Base-by-base conservation (phyloP, 2,888 invertebrate species). In the Spilosoma lubricipeda region DNA sequence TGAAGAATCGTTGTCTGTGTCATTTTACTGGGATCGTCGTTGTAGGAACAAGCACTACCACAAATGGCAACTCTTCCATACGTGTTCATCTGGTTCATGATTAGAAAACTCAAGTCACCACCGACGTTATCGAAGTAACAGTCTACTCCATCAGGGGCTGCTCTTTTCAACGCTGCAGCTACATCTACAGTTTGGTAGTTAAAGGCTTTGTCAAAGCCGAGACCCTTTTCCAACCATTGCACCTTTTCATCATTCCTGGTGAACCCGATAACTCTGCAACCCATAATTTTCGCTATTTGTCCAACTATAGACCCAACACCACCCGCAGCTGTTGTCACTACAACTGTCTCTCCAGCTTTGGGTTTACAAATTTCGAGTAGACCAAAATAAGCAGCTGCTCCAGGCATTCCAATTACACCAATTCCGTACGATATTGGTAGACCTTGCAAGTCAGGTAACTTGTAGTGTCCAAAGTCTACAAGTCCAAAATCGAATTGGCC, bases 101-200 rank as follows among this genome's bases (percentile, higher is more conserved):
- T 95, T 1, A 89, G 89, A 68, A 93, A 94, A 52, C 97, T 96
- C 33, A 97, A 93, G 70, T 96, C 96, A 8, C 97, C 97, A 20
- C 97, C 97, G 15, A 97, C 97, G 88, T 97, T 98, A 87, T 98
- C 98, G 87, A 97, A 98, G 86, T 97, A 98, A 85, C 97, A 97
- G 86, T 98, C 97, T 0, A 98, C 91, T 9, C 97, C 97, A 7
- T 77, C 39, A 15, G 80, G 84, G 20, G 82, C 93, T 65, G 95
- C 95, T 88, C 96, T 93, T 77, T 96, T 96, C 27, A 98, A 90
- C 30, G 95, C 96, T 67, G 93, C 86, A 0, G 89, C 85, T 23
- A 97, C 82, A 83, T 97, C 90, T 8, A 91, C 95, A 5, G 96
- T 97, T 89, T 98, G 98, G 90, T 98, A 98, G 92, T 98, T 98